A percentile compares a stretch with the other conserved stretches of the same genome.
Evolutionary conservation across 2,888 invertebrate species (phyloP).

Genomic region (Notodonta ziczac): DNA sequence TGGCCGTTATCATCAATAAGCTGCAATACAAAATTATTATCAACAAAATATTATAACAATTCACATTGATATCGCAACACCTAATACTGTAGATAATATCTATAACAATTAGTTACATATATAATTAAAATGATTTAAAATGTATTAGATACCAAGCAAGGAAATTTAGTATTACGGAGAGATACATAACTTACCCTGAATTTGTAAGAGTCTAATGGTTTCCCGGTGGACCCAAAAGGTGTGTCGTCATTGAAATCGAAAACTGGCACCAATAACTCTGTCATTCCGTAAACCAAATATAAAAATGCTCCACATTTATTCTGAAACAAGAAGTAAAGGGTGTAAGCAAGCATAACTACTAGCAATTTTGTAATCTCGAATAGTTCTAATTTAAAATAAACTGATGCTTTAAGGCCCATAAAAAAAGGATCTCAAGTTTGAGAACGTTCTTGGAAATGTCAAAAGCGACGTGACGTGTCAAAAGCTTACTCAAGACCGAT

Average conservation of each 20-base stretch:
- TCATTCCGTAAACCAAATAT: conserved; percentile 57
- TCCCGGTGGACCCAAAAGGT: conserved; percentile 53
- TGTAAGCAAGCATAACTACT: not conserved
- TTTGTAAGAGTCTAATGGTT: conserved; percentile 41
- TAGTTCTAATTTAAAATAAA: too few species aligned
- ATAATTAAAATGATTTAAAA: too few species aligned
- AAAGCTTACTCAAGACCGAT: too few species aligned
- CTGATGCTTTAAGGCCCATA: too few species aligned
- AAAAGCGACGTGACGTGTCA: too few species aligned
- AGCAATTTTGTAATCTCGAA: too few species aligned
- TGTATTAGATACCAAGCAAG: too few species aligned
- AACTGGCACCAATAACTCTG: conserved; percentile 54
- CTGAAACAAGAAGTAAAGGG: conserved; percentile 33
- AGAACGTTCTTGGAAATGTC: too few species aligned
- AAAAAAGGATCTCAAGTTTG: too few species aligned
- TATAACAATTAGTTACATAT: too few species aligned
- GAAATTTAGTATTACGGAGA: conserved; percentile 2
- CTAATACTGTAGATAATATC: too few species aligned
- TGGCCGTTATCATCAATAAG: conserved; percentile 45
- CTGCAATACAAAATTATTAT: conserved; percentile 33
- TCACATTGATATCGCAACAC: too few species aligned
- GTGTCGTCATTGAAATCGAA: conserved; percentile 48
- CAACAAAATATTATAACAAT: not conserved
- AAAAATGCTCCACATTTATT: conserved; percentile 43
- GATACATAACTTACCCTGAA: conserved; percentile 39